Evolutionary conservation across 2,888 invertebrate genomes (phyloP).

Genomic region (Kuschelorhynchus macadamiae): DNA sequence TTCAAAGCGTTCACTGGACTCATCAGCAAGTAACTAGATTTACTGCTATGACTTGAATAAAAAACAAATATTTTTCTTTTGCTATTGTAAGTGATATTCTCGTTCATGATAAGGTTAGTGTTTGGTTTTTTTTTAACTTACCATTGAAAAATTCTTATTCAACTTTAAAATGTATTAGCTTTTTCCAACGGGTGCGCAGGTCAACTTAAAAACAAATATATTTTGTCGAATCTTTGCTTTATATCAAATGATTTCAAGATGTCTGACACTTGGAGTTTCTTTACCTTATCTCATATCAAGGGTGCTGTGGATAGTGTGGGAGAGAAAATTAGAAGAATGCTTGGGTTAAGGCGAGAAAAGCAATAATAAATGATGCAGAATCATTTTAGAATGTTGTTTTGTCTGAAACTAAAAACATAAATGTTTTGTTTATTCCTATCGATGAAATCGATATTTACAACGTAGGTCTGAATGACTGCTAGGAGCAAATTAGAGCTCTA

Average conservation of each 20-base stretch:
- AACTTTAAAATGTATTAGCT: conserved; percentile 13
- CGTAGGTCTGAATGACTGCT: neutral
- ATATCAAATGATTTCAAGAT: conserved; percentile 2
- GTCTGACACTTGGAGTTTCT: conserved; percentile 22
- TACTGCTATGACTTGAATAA: conserved; percentile 13
- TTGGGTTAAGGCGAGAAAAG: conserved; percentile 7
- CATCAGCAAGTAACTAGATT: conserved; percentile 18
- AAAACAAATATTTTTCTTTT: conserved; percentile 11
- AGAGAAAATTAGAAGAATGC: conserved; percentile 8
- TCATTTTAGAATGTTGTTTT: conserved; percentile 11
- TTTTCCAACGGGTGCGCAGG: conserved; percentile 21
- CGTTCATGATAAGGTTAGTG: conserved; percentile 10
- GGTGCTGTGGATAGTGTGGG: conserved; percentile 12
- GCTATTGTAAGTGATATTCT: conserved; percentile 16
- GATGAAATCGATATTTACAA: neutral
- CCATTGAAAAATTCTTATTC: conserved; percentile 14
- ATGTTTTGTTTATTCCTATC: neutral
- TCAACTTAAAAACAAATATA: conserved; percentile 9
- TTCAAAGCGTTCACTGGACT: conserved; percentile 21
- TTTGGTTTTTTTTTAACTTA: conserved; percentile 18
- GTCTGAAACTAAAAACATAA: neutral
- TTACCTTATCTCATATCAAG: conserved; percentile 9
- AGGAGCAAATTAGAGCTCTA: neutral
- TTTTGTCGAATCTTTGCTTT: conserved; percentile 10
- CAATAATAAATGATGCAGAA: conserved; percentile 8